These are phyloP conservation scores for Aporophyla nigra DNA, from an alignment of 2,888 invertebrate genomes.

Conservation along the genomic window DNA sequence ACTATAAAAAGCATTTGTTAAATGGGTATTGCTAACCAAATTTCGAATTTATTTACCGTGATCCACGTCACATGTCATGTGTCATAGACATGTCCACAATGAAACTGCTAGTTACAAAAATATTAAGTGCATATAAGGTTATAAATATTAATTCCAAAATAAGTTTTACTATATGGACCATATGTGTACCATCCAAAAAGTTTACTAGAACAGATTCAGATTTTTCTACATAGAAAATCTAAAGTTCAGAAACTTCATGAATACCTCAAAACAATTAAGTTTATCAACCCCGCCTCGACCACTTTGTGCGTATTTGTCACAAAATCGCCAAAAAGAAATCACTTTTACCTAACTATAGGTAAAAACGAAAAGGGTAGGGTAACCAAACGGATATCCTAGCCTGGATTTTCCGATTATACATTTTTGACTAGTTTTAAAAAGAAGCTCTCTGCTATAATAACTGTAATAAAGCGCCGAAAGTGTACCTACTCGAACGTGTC, in stretches of 20 bases:
- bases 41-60: constrained; percentile 13
- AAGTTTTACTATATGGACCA: too few species aligned
- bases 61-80: constrained; percentile 9
- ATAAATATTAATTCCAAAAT: background rate
- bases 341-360: background rate
- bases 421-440: background rate
- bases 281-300: background rate
- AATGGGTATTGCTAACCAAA: background rate
- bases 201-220: background rate
- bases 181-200: background rate
- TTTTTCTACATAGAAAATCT: background rate
- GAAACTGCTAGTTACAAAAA: background rate
- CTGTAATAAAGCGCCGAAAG: constrained; percentile 20
- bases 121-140: background rate
- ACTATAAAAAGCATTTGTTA: background rate
- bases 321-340: background rate
- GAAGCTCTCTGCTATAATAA: background rate
- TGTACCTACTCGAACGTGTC: constrained; percentile 25
- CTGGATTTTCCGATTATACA: background rate
- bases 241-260: background rate
- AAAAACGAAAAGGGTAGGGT: background rate
- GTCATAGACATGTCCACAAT: constrained; percentile 9
- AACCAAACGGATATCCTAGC: background rate
- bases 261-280: background rate
- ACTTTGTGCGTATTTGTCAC: background rate